A percentile compares a stretch with the other conserved stretches of the same genome.
Conservation (phyloP, 2,113 vertebrate species). For the Dicentrarchus labrax region DNA sequence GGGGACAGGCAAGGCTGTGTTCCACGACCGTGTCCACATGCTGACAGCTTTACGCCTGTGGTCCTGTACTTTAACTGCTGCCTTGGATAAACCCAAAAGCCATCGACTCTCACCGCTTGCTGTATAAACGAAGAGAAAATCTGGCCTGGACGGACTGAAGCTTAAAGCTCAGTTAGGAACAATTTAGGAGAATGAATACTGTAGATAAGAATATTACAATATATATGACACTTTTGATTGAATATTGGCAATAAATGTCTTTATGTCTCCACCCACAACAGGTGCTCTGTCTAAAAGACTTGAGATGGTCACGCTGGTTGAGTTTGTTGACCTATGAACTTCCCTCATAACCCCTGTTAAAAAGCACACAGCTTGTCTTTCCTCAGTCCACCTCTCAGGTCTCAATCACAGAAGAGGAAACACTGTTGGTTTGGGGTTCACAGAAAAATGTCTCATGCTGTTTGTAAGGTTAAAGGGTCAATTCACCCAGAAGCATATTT, state of each 20-base stretch:
- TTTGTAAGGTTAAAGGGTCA: slow-evolving; percentile 61
- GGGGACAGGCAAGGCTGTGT: slow-evolving; percentile 75
- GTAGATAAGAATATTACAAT: neutral
- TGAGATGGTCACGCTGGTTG: slow-evolving; percentile 53
- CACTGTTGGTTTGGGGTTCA: slow-evolving; percentile 37
- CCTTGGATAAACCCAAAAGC: slow-evolving; percentile 75
- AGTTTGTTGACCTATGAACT: slow-evolving; percentile 62
- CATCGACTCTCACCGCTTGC: slow-evolving; percentile 48
- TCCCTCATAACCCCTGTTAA: slow-evolving; percentile 49
- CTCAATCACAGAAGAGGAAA: slow-evolving; percentile 53
- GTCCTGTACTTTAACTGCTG: slow-evolving; percentile 75
- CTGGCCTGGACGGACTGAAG: slow-evolving; percentile 16
- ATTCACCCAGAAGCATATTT: slow-evolving; percentile 46
- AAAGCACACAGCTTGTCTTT: slow-evolving; percentile 58
- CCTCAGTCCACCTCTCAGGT: slow-evolving; percentile 40
- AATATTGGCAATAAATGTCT: slow-evolving; percentile 44
- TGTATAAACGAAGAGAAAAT: slow-evolving; percentile 51
- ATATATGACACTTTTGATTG: slow-evolving; percentile 20
- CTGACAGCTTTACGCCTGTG: slow-evolving; percentile 81
- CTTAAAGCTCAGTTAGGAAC: slow-evolving; percentile 16
- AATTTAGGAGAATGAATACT: slow-evolving; percentile 20
- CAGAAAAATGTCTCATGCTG: slow-evolving; percentile 52
- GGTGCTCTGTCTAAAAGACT: slow-evolving; percentile 64
- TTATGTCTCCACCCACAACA: slow-evolving; percentile 57
- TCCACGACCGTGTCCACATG: slow-evolving; percentile 71